Base-by-base conservation (phyloP, 1,140 invertebrate genomes). In the Danaus melanippus region DNA sequence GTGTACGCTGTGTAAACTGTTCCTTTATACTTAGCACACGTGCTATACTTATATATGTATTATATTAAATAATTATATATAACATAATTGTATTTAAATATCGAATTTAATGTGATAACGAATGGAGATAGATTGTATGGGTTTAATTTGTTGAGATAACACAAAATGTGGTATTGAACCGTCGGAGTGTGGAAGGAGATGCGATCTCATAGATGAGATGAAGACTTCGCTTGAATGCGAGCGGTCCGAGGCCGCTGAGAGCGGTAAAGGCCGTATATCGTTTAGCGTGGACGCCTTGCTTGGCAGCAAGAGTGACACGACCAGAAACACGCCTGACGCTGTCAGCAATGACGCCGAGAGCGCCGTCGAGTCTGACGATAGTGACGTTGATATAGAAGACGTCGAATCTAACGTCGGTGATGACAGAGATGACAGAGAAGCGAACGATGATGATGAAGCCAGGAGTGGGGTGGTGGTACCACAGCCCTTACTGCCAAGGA, bases 221-320 rank as follows among this genome's bases (percentile, higher is more conserved):
- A 87, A 87, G 82, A 87, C 84, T 58, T 73, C 83, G 75, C 70
- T 85, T 53, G 83, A 84, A 72, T 83, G 77, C 69, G 82, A 85
- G 67, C 75, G 83, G 65, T 76, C 81, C 50, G 79, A 86, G 54
- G 66, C 74, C 76, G 79, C 77, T 52, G 80, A 83, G 12, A 76
- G 66, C 66, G 77, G 76, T 21, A 87, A 84, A 53, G 84, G 79
- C 55, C 68, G 84, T 8, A 87, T 87, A 56, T 87, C 86, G 8
- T 87, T 87, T 57, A 87, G 84, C 56, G 86, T 87, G 5, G 86
- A 87, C 61, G 78, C 84, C 0, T 60, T 87, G 7, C 55, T 87
- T 41, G 76, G 81, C 8, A 67, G 74, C 32, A 80, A 76, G 55
- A 62, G 55, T 3, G 71, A 78, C 12, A 61, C 74, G 7, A 74